Conservation (phyloP, 2,888 invertebrate species). For the Torymus aiolomorphi region DNA sequence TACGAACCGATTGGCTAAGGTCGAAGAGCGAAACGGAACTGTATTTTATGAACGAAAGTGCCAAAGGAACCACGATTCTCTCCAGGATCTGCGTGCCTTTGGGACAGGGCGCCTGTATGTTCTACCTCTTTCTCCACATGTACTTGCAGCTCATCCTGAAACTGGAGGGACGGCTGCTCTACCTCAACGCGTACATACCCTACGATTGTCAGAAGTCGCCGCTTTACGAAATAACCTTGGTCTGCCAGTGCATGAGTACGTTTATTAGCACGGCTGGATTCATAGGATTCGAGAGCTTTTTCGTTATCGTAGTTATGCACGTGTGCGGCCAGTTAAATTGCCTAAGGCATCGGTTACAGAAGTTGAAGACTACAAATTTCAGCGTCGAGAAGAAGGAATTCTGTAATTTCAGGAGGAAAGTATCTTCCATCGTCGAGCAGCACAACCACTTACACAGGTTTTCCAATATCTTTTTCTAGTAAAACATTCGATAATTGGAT, state of each 20-base stretch:
- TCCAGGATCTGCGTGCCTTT: too few species aligned
- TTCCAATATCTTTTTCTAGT: too few species aligned
- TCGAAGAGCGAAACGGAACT: too few species aligned
- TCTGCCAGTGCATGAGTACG: not conserved
- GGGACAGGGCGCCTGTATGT: too few species aligned
- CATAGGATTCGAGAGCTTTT: constrained; percentile 16
- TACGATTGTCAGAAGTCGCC: constrained; percentile 9
- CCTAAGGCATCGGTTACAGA: not conserved
- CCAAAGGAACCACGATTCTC: too few species aligned
- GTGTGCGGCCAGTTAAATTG: constrained; percentile 15
- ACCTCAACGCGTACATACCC: not conserved
- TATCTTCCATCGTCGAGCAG: not conserved
- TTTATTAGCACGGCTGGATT: not conserved
- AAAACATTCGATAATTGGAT: too few species aligned
- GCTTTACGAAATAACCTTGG: constrained; percentile 17
- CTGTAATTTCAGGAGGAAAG: not conserved
- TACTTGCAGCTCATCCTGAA: too few species aligned
- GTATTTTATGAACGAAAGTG: too few species aligned
- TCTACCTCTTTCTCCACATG: too few species aligned
- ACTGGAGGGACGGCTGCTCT: too few species aligned
- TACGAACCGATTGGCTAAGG: too few species aligned
- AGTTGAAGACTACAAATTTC: not conserved
- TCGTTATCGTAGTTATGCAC: constrained; percentile 23
- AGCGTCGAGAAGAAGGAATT: not conserved
- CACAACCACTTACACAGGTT: constrained; percentile 35